Percentiles rank a stretch among this genome's conserved stretches.
phyloP scores from a whole-genome alignment of 2,113 vertebrate genomes.

The Prionailurus viverrinus region DNA sequence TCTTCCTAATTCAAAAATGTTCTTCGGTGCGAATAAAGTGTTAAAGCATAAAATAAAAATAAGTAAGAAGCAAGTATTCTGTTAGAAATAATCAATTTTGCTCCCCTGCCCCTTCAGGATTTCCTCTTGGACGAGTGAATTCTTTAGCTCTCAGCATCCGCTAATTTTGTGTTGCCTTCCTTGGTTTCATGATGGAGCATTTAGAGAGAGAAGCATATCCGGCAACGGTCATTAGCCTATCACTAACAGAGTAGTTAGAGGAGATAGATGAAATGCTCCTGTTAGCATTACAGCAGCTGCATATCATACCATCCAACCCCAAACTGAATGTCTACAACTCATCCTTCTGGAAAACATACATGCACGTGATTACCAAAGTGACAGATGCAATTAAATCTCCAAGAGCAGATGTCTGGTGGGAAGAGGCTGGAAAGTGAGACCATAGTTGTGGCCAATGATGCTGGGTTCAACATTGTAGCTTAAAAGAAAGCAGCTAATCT shows the following conservation, averaged over 20 bases:
- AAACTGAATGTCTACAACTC: conserved; percentile 43
- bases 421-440: conserved; percentile 76
- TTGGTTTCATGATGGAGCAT: background rate
- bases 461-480: conserved; percentile 71
- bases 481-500: conserved; percentile 67
- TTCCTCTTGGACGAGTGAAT: background rate
- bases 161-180: background rate
- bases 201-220: background rate
- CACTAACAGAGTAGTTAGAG: conserved; percentile 59
- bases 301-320: conserved; percentile 37
- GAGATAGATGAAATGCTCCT: conserved; percentile 60
- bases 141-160: background rate
- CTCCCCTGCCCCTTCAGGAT: background rate
- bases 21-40: background rate
- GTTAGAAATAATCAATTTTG: background rate
- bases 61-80: background rate
- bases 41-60: background rate
- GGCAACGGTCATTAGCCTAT: background rate
- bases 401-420: conserved; percentile 80
- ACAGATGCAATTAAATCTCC: conserved; percentile 77
- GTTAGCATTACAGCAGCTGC: conserved; percentile 57
- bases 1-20: background rate
- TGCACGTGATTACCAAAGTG: conserved; percentile 50
- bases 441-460: conserved; percentile 62
- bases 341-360: conserved; percentile 65